Conservation (phyloP, 1,140 invertebrate species). For the Anagrus nilaparvatae region DNA sequence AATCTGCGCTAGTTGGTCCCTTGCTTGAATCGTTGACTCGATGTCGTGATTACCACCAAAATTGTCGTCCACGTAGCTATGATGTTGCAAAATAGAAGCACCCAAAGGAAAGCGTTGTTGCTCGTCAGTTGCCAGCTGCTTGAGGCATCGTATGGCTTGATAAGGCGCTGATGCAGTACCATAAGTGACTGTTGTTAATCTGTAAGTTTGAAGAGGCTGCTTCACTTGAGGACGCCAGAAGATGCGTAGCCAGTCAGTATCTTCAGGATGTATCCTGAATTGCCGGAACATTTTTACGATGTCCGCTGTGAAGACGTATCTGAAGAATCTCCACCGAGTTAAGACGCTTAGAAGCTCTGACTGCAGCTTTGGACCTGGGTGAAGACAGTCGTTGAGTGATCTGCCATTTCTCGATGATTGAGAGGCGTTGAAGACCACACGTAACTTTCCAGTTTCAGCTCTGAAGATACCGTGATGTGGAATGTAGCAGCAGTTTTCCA, state of each 20-base stretch:
- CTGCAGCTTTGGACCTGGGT: constrained; percentile 11
- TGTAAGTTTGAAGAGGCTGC: background rate
- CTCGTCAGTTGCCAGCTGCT: constrained; percentile 9
- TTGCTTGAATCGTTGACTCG: background rate
- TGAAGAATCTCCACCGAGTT: constrained; percentile 18
- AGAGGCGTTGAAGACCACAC: constrained; percentile 12
- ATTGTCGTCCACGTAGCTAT: constrained; percentile 10
- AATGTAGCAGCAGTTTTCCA: constrained; percentile 7
- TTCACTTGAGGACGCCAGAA: constrained; percentile 17
- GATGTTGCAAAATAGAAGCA: background rate
- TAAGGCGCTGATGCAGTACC: background rate
- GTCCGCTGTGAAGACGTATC: constrained; percentile 14
- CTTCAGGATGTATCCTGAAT: constrained; percentile 17
- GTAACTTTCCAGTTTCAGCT: background rate
- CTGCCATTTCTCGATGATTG: background rate
- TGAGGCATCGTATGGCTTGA: background rate
- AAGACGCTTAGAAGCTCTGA: constrained; percentile 11
- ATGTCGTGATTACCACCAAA: background rate
- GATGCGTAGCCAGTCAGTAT: constrained; percentile 20
- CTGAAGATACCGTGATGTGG: constrained; percentile 9
- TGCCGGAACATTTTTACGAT: constrained; percentile 26
- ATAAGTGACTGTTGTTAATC: background rate
- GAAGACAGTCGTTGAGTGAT: constrained; percentile 12
- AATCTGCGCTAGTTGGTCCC: constrained; percentile 1
- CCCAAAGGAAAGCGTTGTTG: background rate